These are phyloP conservation scores for Probosciger aterrimus DNA, from an alignment of 2,113 vertebrate genomes.

Conservation along the genomic window DNA sequence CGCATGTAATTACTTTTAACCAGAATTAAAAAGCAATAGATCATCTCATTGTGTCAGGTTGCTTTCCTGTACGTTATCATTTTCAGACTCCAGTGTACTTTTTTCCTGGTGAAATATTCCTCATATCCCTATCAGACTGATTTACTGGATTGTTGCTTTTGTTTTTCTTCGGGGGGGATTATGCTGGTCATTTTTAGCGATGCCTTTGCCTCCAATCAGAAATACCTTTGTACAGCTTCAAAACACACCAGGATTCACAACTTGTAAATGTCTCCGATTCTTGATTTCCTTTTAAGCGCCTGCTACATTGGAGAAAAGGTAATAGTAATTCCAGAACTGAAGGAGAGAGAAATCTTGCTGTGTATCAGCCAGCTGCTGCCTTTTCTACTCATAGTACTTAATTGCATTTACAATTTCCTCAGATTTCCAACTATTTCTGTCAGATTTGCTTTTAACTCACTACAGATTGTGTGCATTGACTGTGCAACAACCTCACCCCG, in stretches of 20 bases:
- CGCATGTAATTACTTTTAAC: not conserved
- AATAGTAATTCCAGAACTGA: not conserved
- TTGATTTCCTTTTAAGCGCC: constrained; percentile 23
- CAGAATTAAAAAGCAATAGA: not conserved
- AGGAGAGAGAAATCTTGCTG: not conserved
- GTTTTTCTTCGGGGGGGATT: not conserved
- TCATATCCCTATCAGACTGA: not conserved
- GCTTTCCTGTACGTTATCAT: not conserved
- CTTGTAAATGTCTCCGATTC: constrained; percentile 11
- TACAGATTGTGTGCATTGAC: constrained; percentile 46
- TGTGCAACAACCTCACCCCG: constrained; percentile 44
- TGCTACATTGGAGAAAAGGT: not conserved
- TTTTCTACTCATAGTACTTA: constrained; percentile 46
- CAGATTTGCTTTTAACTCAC: constrained; percentile 61
- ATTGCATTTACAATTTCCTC: constrained; percentile 57
- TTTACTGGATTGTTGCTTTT: constrained; percentile 31
- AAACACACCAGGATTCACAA: constrained; percentile 2
- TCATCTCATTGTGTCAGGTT: not conserved
- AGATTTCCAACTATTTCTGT: constrained; percentile 65
- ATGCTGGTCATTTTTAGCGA: not conserved
- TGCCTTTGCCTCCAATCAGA: not conserved
- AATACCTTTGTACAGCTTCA: constrained; percentile 3
- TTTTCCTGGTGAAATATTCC: not conserved
- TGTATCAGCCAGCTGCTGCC: constrained; percentile 21
- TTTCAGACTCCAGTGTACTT: not conserved